Evolutionary conservation across 2,888 invertebrate species (phyloP).

Genomic region (Ephialtes manifestator): DNA sequence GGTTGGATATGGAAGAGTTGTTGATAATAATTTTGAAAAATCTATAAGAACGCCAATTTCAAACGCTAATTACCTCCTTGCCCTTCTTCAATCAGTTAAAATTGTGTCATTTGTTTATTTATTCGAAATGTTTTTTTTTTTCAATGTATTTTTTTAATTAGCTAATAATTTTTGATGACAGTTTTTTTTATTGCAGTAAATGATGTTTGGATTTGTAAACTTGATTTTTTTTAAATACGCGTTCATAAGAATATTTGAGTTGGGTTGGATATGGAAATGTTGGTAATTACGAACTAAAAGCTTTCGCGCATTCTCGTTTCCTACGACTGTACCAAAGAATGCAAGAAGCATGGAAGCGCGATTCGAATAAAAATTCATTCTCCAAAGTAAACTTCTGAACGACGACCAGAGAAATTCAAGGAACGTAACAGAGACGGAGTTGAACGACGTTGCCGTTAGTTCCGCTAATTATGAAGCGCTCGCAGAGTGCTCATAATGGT

Average conservation of each 20-base stretch:
- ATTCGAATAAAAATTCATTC: background rate
- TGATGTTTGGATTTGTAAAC: background rate
- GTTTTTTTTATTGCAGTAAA: background rate
- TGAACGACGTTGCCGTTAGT: background rate
- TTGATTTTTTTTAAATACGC: background rate
- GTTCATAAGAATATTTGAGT: background rate
- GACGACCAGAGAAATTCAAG: background rate
- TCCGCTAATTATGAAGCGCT: background rate
- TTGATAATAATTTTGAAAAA: too few species aligned
- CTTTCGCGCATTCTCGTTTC: background rate
- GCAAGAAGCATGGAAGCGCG: background rate
- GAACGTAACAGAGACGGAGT: background rate
- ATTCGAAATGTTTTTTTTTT: too few species aligned
- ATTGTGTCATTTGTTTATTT: too few species aligned
- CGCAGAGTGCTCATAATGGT: background rate
- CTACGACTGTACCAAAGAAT: background rate
- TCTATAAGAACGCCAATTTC: too few species aligned
- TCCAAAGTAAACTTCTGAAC: background rate
- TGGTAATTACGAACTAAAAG: conserved; percentile 1
- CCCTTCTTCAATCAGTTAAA: too few species aligned
- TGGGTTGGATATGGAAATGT: background rate
- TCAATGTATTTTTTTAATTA: too few species aligned
- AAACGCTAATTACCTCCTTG: too few species aligned
- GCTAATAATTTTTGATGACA: too few species aligned
- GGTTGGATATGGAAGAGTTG: too few species aligned